These are phyloP conservation scores for Talpa occidentalis DNA, from an alignment of 2,113 vertebrate species.

Conservation along the genomic window DNA sequence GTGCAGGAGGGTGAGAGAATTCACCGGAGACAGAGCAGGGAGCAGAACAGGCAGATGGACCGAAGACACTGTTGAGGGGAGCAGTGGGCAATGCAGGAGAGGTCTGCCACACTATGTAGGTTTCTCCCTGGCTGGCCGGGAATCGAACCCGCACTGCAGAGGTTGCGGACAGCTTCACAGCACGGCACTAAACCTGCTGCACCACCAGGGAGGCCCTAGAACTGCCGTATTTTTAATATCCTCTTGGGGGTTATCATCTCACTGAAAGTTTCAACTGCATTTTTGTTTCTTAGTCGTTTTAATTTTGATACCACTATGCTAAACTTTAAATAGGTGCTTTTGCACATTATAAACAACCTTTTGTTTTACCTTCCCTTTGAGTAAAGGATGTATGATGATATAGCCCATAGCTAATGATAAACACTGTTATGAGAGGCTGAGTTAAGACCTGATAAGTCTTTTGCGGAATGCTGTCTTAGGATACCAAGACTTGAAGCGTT, in stretches of 20 bases:
- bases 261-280: not conserved
- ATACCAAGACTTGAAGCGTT: constrained; percentile 37
- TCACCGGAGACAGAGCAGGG: too few species aligned
- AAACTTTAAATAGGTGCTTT: not conserved
- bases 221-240: not conserved
- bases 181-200: too few species aligned
- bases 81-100: too few species aligned
- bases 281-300: not conserved
- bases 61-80: too few species aligned
- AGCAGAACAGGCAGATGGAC: too few species aligned
- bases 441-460: not conserved
- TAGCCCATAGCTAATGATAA: not conserved
- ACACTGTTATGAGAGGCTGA: not conserved
- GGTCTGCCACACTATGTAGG: too few species aligned
- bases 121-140: too few species aligned
- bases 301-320: not conserved
- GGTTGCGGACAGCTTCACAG: too few species aligned
- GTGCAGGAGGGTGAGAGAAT: too few species aligned
- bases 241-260: not conserved
- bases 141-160: too few species aligned
- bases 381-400: not conserved
- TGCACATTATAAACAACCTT: not conserved
- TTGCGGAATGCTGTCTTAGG: not conserved
- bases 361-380: not conserved
- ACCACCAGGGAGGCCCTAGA: too few species aligned